These are phyloP conservation scores for Stenotaenia linearis DNA, from an alignment of 2,888 invertebrate genomes.

Conservation along the genomic window DNA sequence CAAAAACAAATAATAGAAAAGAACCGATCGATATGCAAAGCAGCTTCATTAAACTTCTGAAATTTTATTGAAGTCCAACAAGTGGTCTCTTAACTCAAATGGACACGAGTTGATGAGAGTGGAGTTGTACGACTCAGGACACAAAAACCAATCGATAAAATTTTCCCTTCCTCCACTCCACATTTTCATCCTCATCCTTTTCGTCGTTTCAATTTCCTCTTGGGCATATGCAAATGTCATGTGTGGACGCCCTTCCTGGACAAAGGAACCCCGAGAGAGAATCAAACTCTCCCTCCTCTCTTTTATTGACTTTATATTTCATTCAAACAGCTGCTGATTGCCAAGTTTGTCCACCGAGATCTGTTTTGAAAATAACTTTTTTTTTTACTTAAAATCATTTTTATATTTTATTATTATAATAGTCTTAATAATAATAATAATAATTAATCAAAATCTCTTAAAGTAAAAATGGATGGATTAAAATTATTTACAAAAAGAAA, in stretches of 20 bases:
- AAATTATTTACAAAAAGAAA: conserved; percentile 6
- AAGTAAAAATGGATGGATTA: conserved; percentile 21
- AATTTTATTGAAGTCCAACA: neutral
- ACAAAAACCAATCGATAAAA: conserved; percentile 19
- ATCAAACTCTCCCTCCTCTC: neutral
- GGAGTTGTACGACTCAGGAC: neutral
- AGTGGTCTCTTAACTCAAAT: neutral
- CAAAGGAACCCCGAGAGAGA: conserved; percentile 24
- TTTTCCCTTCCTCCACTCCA: conserved; percentile 8
- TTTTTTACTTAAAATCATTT: neutral
- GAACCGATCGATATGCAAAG: neutral
- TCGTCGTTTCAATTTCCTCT: conserved; percentile 30
- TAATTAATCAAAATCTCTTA: neutral
- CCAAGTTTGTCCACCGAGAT: neutral
- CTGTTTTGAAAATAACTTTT: neutral
- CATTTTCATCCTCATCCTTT: neutral
- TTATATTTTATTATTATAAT: conserved; percentile 1
- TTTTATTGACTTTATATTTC: conserved; percentile 4
- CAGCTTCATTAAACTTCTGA: neutral
- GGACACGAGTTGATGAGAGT: neutral
- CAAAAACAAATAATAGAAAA: neutral
- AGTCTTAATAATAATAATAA: neutral
- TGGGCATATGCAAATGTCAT: conserved; percentile 30
- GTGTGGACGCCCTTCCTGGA: conserved; percentile 19
- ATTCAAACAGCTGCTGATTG: conserved; percentile 19